Evolutionary conservation across 2,888 invertebrate genomes (phyloP).

Genomic region (Leptopilina syphax): DNA sequence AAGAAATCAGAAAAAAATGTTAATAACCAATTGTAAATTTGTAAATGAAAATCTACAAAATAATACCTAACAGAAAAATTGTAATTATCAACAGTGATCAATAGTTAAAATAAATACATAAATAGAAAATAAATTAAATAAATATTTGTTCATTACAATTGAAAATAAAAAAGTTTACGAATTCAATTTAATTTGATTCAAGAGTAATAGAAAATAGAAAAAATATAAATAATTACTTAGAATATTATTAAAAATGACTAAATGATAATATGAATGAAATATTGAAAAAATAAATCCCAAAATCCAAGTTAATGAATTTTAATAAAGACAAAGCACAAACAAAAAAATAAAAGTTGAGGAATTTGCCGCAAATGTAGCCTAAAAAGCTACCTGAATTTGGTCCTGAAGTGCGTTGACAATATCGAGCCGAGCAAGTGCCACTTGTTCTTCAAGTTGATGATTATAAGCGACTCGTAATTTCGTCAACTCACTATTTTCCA

Average conservation of each 20-base stretch:
- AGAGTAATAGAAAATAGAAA: too few relatives aligned
- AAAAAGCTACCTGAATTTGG: slow-evolving; percentile 84
- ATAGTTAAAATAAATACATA: too few relatives aligned
- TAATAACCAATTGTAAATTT: not conserved
- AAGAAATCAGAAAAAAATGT: slow-evolving; percentile 22
- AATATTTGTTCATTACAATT: too few relatives aligned
- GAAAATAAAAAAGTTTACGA: too few relatives aligned
- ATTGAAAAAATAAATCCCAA: too few relatives aligned
- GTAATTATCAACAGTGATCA: not conserved
- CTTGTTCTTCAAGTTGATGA: slow-evolving; percentile 80
- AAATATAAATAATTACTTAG: too few relatives aligned
- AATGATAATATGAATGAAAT: too few relatives aligned
- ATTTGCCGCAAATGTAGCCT: not conserved
- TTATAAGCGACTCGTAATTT: slow-evolving; percentile 71
- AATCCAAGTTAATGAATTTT: not conserved
- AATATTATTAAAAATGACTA: too few relatives aligned
- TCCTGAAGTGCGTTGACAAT: slow-evolving; percentile 84
- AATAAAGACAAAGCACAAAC: not conserved
- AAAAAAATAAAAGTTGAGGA: not conserved
- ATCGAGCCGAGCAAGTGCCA: slow-evolving; percentile 82
- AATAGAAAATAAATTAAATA: too few relatives aligned
- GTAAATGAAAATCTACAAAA: slow-evolving; percentile 3
- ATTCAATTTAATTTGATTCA: too few relatives aligned
- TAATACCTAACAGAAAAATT: not conserved
- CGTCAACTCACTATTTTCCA: slow-evolving; percentile 70